Base-by-base conservation (phyloP, 2,888 invertebrate genomes). In the Carterocephalus palaemon region DNA sequence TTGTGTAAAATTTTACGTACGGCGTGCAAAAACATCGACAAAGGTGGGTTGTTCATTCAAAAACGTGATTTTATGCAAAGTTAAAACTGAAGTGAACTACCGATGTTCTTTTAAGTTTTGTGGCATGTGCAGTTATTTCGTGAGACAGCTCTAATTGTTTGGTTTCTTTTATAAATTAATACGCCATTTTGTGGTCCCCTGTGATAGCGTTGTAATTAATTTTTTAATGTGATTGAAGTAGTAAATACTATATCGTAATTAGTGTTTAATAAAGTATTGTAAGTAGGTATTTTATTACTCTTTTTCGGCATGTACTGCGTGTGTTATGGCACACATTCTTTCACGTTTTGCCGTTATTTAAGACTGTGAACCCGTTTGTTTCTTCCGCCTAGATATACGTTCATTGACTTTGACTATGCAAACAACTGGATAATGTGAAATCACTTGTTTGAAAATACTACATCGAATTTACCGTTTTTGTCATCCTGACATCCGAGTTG, bases 81-180 rank as follows among this genome's bases (percentile, higher is more conserved):
- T 59, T 62, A 76, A 81, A 82, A 78, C 81, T 75, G 69, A 82
- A 78, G 81, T 75, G 69, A 72, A 67, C 75, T 64, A 60, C 59
- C 59, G 59, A 64, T 56, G 68, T 72, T 71, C 64, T 69, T 68
- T 69, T 60, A 63, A 62, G 56, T 71, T 71, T 68, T 70, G 62
- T 69, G 56, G 74, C 77, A 75, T 82, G 82, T 83, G 82, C 79
- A 77, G 79, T 80, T 82, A 81, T 80, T 77, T 73, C 68, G 60
- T 69, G 75, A 70, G 81, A 78, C 69, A 67, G 62, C 53, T 57
- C 56, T 67, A 75, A 79, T 81, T 81, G 80, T 79, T 76, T 72
- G 67, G 62, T 63, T 53, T 64, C 60, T 64, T 66, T 75, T 70
- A 67, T 62, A 60, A 66, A 69, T 69, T 66, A 66, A 67, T 47